Evolutionary conservation across 2,113 vertebrate species (phyloP), one percentile per base, ranked within the genome.

Genomic region (Cebidichthys violaceus): DNA sequence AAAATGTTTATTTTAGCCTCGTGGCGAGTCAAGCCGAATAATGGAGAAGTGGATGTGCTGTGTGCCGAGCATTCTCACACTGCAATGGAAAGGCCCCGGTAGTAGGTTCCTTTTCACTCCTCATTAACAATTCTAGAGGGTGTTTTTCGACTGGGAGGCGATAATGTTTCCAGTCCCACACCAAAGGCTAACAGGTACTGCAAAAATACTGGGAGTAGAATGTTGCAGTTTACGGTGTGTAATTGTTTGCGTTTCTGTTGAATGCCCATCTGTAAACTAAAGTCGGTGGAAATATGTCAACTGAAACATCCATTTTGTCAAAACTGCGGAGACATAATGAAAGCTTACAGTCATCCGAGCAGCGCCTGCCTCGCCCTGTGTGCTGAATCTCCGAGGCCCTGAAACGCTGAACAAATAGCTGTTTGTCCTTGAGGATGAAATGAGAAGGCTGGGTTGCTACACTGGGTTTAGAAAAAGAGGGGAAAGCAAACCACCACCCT

Each of bases 371-470:
- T 86, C 22, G 9, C 45, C 72, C 76, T 87, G 75, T 77, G 75
- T 20, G 20, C 64, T 52, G 47, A 81, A 66, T 17, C 67, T 59
- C 52, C 11, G 85, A 73, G 39, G 64, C 69, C 61, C 37, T 60
- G 62, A 81, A 83, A 66, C 52, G n/a, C 52, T 50, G 68, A 87
- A 91, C 89, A 93, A 90, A 90, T 87, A 79, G 77, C 84, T 74
- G 78, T 80, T 90, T 93, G 90, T 93, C 92, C 89, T 93, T 93
- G 91, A 88, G 77, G 74, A 64, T 22, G 45, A 75, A 57, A 82
- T 77, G 84, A 88, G 88, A 84, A 81, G 70, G 45, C 64, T 45
- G 27, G 15, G 66, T 75, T 81, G 77, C 70, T 65, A 50, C 24
- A 29, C 70, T 67, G 54, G 67, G n/a, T 81, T 87, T 69, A 70